phyloP scores from a whole-genome alignment of 2,888 invertebrate species.

The Tinea trinotella region DNA sequence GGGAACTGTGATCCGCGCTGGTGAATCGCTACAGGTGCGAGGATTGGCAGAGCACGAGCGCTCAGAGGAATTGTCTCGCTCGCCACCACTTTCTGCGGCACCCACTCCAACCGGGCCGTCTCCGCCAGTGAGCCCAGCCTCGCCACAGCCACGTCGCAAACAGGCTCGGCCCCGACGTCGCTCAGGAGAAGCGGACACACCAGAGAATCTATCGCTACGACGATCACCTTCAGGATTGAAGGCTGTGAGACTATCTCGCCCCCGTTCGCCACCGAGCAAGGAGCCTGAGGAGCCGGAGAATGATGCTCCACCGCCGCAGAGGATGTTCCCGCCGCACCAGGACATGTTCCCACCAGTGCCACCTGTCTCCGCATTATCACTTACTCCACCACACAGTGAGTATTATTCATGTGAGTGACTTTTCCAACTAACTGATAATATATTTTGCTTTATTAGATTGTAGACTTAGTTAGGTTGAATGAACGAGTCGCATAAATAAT shows the following conservation, averaged over 20 bases:
- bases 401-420: slow-evolving; percentile 30
- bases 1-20: slow-evolving; percentile 87
- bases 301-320: slow-evolving; percentile 68
- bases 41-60: slow-evolving; percentile 80
- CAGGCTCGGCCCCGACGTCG: slow-evolving; percentile 88
- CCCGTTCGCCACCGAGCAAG: slow-evolving; percentile 54
- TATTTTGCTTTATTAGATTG: background rate
- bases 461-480: background rate
- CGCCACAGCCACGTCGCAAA: slow-evolving; percentile 87
- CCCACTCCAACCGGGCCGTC: slow-evolving; percentile 59
- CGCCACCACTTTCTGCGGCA: slow-evolving; percentile 55
- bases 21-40: slow-evolving; percentile 88
- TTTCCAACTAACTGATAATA: slow-evolving; percentile 4
- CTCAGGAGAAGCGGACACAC: slow-evolving; percentile 79
- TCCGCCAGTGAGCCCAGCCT: slow-evolving; percentile 74
- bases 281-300: slow-evolving; percentile 55
- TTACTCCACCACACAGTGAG: slow-evolving; percentile 89
- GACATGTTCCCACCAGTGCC: slow-evolving; percentile 82
- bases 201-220: slow-evolving; percentile 76
- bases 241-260: slow-evolving; percentile 53
- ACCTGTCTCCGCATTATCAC: slow-evolving; percentile 80
- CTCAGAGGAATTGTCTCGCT: slow-evolving; percentile 48
- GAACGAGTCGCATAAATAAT: background rate
- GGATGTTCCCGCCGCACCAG: slow-evolving; percentile 69
- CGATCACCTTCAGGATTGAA: slow-evolving; percentile 56